These are phyloP conservation scores for Spodoptera litura DNA, from an alignment of 1,140 invertebrate species.

Conservation along the genomic window DNA sequence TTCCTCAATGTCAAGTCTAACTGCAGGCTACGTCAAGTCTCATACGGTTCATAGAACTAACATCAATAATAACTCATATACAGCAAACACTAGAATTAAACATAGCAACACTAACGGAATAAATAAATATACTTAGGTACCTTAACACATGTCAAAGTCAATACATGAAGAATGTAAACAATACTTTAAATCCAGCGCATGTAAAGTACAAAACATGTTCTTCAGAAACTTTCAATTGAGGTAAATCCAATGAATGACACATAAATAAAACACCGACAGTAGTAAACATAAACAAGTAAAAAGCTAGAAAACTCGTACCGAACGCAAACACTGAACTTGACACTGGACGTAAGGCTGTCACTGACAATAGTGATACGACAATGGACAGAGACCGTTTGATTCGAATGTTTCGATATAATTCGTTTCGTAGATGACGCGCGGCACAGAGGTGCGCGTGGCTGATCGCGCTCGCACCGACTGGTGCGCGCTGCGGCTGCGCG, in stretches of 20 bases:
- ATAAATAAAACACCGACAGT: constrained; percentile 51
- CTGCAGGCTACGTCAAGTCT: background rate
- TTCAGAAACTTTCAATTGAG: constrained; percentile 26
- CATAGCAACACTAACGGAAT: background rate
- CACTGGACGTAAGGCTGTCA: constrained; percentile 55
- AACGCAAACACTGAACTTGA: constrained; percentile 59
- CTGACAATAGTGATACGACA: constrained; percentile 55
- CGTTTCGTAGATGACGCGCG: constrained; percentile 59
- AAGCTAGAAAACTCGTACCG: constrained; percentile 46
- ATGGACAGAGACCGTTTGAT: constrained; percentile 59
- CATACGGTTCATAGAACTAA: constrained; percentile 3
- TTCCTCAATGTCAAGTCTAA: constrained; percentile 20
- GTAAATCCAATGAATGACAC: constrained; percentile 27
- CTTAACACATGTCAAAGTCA: background rate
- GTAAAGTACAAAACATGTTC: constrained; percentile 25
- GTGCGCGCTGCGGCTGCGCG: constrained; percentile 60
- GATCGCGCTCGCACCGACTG: constrained; percentile 74
- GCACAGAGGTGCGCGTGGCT: constrained; percentile 73
- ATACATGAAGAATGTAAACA: constrained; percentile 12
- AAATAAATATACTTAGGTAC: background rate
- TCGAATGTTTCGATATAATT: constrained; percentile 63
- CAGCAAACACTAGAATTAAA: constrained; percentile 2
- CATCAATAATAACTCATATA: background rate
- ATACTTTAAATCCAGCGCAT: constrained; percentile 1
- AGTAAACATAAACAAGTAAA: constrained; percentile 53